phyloP scores from a whole-genome alignment of 2,888 invertebrate genomes.

The Scaptomyza cyrtandrae region DNA sequence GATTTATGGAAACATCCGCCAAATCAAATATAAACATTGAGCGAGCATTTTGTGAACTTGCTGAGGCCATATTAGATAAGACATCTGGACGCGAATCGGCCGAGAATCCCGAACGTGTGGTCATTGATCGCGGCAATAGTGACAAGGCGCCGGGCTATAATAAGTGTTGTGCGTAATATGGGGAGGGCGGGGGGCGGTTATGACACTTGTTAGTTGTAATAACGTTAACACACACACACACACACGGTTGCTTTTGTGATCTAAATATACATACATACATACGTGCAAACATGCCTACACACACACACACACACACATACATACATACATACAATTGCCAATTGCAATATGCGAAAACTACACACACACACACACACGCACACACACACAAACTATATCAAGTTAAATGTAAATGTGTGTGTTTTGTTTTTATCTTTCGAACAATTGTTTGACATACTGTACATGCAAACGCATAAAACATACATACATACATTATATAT shows the following conservation, averaged over 20 bases:
- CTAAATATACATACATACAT: slow-evolving; percentile 33
- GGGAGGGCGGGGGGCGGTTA: slow-evolving; percentile 3
- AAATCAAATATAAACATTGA: slow-evolving; percentile 99
- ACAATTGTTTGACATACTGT: slow-evolving; percentile 7
- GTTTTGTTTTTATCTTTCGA: background rate
- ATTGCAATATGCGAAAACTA: background rate
- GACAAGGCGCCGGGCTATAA: slow-evolving; percentile 84
- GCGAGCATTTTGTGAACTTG: slow-evolving; percentile 96
- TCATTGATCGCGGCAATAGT: slow-evolving; percentile 88
- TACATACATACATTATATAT: slow-evolving; percentile 7
- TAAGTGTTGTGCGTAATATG: slow-evolving; percentile 84
- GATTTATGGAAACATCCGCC: slow-evolving; percentile 99
- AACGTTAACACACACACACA: slow-evolving; percentile 30
- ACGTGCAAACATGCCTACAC: slow-evolving; percentile 19
- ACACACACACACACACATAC: slow-evolving; percentile 11
- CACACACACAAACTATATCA: background rate
- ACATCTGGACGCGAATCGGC: slow-evolving; percentile 92
- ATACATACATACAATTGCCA: background rate
- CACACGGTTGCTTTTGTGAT: slow-evolving; percentile 58
- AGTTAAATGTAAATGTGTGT: background rate
- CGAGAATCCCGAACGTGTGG: slow-evolving; percentile 89
- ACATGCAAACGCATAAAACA: slow-evolving; percentile 3
- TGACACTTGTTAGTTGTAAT: slow-evolving; percentile 49
- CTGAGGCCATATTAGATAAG: slow-evolving; percentile 97
- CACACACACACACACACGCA: background rate